Base-by-base conservation (phyloP, 1,140 invertebrate genomes). In the Trichonephila clavipes region DNA sequence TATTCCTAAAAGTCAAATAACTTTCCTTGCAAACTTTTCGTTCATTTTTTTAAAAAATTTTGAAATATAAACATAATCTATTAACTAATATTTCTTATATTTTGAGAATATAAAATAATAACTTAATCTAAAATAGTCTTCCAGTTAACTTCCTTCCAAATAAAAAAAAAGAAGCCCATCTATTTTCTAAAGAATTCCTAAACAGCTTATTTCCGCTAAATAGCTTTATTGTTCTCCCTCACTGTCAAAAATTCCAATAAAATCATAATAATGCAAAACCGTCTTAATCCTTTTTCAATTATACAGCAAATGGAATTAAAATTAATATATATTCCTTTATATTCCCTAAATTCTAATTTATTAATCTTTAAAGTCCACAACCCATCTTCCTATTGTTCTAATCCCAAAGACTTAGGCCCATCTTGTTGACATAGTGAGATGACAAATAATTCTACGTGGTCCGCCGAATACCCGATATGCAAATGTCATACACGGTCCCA, bases 391-490 rank as follows among this genome's bases (percentile, higher is more conserved):
- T 34, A 72, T 90, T 72, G 66, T 81, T 69, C 88, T 90, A 90
- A 90, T 90, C 88, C 77, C 82, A 24, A n/a, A 61, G 72, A 24
- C 44, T 58, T 51, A 62, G 51, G 21, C 12, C 51, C 69, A 62
- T 24, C 69, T 58, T 90, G 88, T 90, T 90, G 88, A 90, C 88
- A 90, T 28, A 64, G 28, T 28, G 19, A 61, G 44, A 51, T 82
- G 69, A 81, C 88, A 81, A 82, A 88, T 88, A 88, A 44, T 19
- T 69, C 59, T 1, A 10, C 61, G 44, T 12, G 24, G 51, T 12
- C 24, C 59, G 58, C 0, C 16, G 66, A 40, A 40, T 62, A 40
- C 19, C 58, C 12, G 40, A 82, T 90, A 90, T 90, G 88, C 88
- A 90, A 90, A 90, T 90, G 69, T 58, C 88, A 64, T 90, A 51